Evolutionary conservation across 2,888 invertebrate genomes (phyloP), one percentile per base, ranked within the genome.

Genomic region (Sminthurinus aureus): DNA sequence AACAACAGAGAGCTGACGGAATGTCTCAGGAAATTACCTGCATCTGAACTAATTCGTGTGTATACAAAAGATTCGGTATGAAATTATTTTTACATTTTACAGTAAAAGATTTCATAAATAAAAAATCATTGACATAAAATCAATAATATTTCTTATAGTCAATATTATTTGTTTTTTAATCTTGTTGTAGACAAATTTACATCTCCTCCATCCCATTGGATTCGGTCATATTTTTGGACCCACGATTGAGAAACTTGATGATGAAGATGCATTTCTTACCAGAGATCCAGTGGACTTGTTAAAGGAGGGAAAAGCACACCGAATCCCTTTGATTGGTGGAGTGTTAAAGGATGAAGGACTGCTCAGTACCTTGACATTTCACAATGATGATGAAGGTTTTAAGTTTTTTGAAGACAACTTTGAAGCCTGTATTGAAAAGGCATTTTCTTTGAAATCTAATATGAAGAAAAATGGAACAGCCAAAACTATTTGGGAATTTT

Each of bases 311-410:
- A 76, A 66, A 58, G 87, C 86, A 66, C 67, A 77, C 26, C 81
- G 75, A 50, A 83, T 88, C 15, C 86, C 86, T 12, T 74, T 83
- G 71, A 81, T 88, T 24, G 84, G 85, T 22, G 88, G 88, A 11
- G 85, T 88, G 0, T 85, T 83, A 66, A 66, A 83, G 0, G 64
- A 86, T n/a, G 87, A 87, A 81, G 88, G 88, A 3, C 52, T 82
- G 6, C 26, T 82, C 18, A 12, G 13, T 11, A 71, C 82, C 0
- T 18, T 82, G 6, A 71, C 58, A 0, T 58, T 58, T 18, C 18
- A 58, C 9, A 58, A 18, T 13, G 58, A 58, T 58, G 15, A 13
- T 58, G 13, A 13, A 15, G 9, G 15, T 58, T 58, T 58, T 2
- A 18, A 58, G 2, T 58, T 58, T 13, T 58, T 58, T 58, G 58